These are phyloP conservation scores for Coptodon bakossiorum DNA, from an alignment of 2,113 vertebrate genomes.

Conservation along the genomic window DNA sequence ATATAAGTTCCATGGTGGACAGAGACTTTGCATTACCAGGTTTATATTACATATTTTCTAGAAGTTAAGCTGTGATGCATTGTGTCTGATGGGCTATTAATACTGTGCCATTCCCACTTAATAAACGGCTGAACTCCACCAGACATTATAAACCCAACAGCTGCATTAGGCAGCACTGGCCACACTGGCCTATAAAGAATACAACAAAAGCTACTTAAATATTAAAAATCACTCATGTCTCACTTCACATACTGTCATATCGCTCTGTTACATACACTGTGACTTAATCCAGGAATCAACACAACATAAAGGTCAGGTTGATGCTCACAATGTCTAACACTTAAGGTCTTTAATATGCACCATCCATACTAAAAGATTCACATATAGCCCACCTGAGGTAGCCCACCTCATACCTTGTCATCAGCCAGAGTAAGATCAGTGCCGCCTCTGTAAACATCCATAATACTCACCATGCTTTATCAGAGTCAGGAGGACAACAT, in stretches of 20 bases:
- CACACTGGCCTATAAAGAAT: not conserved
- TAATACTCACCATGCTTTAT: conserved; percentile 69
- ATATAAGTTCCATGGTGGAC: not conserved
- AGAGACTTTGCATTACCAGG: not conserved
- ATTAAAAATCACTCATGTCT: not conserved
- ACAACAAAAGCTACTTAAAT: not conserved
- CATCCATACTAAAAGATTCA: not conserved
- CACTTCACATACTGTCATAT: not conserved
- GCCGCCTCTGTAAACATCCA: not conserved
- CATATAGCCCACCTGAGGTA: not conserved
- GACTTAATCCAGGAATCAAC: not conserved
- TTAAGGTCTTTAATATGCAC: not conserved
- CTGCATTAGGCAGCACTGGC: not conserved
- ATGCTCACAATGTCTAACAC: not conserved
- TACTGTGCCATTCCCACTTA: no score
- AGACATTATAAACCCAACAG: not conserved
- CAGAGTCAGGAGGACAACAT: conserved; percentile 46
- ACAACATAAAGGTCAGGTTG: not conserved
- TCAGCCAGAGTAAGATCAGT: not conserved
- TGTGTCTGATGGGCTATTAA: not conserved
- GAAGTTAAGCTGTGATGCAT: not conserved
- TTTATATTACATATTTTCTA: not conserved
- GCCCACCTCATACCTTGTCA: not conserved
- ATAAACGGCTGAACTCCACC: not conserved
- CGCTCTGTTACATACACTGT: not conserved